Conservation (phyloP, 2,888 invertebrate species). For the Caenorhabditis sp. region DNA sequence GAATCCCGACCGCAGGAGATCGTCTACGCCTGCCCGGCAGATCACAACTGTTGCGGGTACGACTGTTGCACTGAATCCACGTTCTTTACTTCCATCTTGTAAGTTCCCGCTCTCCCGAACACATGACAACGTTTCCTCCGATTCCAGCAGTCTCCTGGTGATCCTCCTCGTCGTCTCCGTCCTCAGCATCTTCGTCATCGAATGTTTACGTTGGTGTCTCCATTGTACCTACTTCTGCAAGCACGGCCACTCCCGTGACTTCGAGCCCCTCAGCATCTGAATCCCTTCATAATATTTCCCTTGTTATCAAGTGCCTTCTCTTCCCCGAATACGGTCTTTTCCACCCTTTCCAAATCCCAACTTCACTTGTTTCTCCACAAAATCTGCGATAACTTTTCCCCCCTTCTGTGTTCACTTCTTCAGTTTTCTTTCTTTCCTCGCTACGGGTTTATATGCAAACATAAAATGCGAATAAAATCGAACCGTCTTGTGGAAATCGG, state of each 20-base stretch:
- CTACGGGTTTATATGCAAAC: conserved; percentile 42
- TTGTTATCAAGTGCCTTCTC: conserved; percentile 16
- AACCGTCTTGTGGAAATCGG: conserved; percentile 7
- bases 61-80: conserved; percentile 60
- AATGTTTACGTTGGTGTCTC: conserved; percentile 58
- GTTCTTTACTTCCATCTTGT: conserved; percentile 64
- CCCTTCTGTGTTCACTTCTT: conserved; percentile 15
- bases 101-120: conserved; percentile 21
- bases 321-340: conserved; percentile 4
- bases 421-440: conserved; percentile 10
- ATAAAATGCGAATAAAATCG: conserved; percentile 7
- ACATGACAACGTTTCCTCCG: background rate
- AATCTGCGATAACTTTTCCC: conserved; percentile 34
- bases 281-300: conserved; percentile 1
- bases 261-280: conserved; percentile 61
- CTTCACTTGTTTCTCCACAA: conserved; percentile 7
- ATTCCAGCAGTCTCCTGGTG: conserved; percentile 61
- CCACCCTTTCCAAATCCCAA: background rate
- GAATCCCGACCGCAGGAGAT: conserved; percentile 61
- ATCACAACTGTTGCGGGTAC: conserved; percentile 59
- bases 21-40: conserved; percentile 57
- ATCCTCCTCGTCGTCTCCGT: conserved; percentile 61
- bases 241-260: conserved; percentile 53
- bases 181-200: conserved; percentile 59
- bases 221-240: conserved; percentile 60